Conservation (phyloP, 2,888 invertebrate genomes). For the Pyrrhia umbra region DNA sequence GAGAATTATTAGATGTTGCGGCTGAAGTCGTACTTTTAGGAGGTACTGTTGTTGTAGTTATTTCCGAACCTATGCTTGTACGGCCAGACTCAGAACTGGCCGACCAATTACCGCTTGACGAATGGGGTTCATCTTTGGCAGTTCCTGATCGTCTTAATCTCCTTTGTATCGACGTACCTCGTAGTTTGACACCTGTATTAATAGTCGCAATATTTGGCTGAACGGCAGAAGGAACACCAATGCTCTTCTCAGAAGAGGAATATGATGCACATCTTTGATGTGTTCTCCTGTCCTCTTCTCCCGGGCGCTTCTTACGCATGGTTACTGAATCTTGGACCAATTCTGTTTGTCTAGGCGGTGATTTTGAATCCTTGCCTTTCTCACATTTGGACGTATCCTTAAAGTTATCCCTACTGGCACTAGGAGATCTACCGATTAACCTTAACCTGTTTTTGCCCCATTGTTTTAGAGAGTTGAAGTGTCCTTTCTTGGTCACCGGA, state of each 20-base stretch:
- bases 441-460: conserved; percentile 95
- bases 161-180: conserved; percentile 93
- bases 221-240: conserved; percentile 89
- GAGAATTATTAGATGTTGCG: conserved; percentile 92
- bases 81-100: conserved; percentile 97
- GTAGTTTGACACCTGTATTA: conserved; percentile 92
- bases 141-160: conserved; percentile 92
- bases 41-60: conserved; percentile 92
- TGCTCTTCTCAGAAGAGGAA: conserved; percentile 94
- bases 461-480: conserved; percentile 95
- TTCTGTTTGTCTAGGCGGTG: conserved; percentile 87
- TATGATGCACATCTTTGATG: conserved; percentile 95
- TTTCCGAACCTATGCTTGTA: conserved; percentile 96
- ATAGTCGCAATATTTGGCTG: conserved; percentile 89
- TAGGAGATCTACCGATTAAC: conserved; percentile 92
- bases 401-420: conserved; percentile 89
- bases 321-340: conserved; percentile 92
- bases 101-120: conserved; percentile 98
- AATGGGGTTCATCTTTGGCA: conserved; percentile 95
- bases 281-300: conserved; percentile 91
- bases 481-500: conserved; percentile 89
- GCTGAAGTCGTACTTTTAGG: conserved; percentile 93
- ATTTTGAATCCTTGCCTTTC: conserved; percentile 82
- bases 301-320: conserved; percentile 90
- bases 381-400: conserved; percentile 82